Conservation (phyloP, 2,797 vertebrate genomes). For the Remorina albescens region DNA sequence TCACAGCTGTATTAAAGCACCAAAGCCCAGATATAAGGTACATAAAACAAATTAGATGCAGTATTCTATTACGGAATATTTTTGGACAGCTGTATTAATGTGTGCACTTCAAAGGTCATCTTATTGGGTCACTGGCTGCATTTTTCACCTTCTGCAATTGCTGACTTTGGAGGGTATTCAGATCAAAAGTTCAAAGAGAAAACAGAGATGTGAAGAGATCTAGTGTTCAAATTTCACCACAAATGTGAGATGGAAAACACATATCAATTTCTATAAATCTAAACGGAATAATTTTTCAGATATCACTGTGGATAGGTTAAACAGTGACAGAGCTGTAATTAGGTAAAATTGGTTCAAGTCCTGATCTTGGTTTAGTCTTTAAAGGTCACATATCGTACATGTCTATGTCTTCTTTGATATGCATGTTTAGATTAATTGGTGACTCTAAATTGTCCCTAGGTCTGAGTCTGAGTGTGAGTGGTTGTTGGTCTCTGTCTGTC, state of each 20-base stretch:
- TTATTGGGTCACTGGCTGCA: conserved; percentile 82
- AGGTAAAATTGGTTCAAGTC: not conserved
- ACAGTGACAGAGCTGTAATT: not conserved
- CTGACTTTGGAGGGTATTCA: conserved; percentile 18
- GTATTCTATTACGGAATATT: conserved; percentile 62
- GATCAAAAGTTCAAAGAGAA: conserved; percentile 29
- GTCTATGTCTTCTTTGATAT: too few species aligned
- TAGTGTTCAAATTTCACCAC: conserved; percentile 9
- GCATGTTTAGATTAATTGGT: too few species aligned
- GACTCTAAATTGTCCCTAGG: too few species aligned
- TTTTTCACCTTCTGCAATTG: conserved; percentile 59
- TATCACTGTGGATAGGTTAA: not conserved
- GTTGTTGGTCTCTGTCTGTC: too few species aligned
- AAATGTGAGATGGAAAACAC: not conserved
- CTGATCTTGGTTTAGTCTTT: not conserved
- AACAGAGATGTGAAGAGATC: not conserved
- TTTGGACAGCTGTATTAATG: conserved; percentile 84
- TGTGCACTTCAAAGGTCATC: conserved; percentile 76
- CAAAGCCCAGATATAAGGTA: conserved; percentile 78
- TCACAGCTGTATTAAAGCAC: conserved; percentile 81
- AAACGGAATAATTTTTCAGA: not conserved
- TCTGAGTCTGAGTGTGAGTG: too few species aligned
- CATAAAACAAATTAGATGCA: conserved; percentile 82
- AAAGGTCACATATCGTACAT: too few species aligned
- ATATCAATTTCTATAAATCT: not conserved